Conservation (phyloP, 2,888 invertebrate genomes). For the Agrypnus murinus region DNA sequence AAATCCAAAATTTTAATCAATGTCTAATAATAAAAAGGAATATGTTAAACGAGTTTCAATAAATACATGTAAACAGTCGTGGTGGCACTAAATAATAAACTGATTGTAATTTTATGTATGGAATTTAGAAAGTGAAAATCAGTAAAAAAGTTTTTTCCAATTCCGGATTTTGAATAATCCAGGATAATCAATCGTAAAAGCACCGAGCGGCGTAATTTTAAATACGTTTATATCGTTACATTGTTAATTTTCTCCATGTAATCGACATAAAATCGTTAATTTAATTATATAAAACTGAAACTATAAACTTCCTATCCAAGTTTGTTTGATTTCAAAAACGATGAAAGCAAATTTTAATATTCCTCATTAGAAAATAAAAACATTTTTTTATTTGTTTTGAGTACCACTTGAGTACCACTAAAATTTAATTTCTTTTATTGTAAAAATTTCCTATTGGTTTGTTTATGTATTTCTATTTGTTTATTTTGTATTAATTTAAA, state of each 20-base stretch:
- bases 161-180: neutral
- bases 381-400: no score
- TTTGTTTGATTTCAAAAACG: no score
- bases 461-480: no score
- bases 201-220: neutral
- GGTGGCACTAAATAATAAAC: neutral
- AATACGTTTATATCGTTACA: neutral
- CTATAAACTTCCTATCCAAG: no score
- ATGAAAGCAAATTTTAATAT: no score
- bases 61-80: neutral
- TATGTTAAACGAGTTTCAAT: neutral
- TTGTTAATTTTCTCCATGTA: no score
- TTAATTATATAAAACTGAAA: no score
- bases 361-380: no score
- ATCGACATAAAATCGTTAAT: no score
- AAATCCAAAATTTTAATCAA: neutral
- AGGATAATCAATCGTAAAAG: neutral
- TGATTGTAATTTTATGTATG: neutral
- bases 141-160: neutral
- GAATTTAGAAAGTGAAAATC: conserved; percentile 16
- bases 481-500: neutral
- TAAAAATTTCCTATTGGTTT: no score
- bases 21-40: neutral
- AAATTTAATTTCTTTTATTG: neutral
- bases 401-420: neutral